Base-by-base conservation (phyloP, 30 jellyfish, hydroid and myxozoan species). In the Hydractinia echinata region DNA sequence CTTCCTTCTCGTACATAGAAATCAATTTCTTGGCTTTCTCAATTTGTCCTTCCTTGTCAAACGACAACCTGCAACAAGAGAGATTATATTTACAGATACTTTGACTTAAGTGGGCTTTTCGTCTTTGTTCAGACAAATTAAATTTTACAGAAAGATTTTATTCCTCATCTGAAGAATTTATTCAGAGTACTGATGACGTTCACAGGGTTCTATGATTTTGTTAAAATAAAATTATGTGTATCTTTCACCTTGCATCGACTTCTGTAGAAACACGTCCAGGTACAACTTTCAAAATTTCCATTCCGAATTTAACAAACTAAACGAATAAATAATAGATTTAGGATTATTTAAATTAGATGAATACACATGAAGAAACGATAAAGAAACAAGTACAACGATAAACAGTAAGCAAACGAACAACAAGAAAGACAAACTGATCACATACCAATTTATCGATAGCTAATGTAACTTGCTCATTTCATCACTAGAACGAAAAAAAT, bases 181-280 rank as follows among this genome's bases (percentile, higher is more conserved):
- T 30, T 30, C 44, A 2, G 44, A 30, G 44, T 30, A 58, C 69
- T 11, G 69, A 58, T 11, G 19, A 58, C 15, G 69, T 58, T 13
- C 18, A 11, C 51, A 39, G 79, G 54, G 11, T 73, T 50, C 19
- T 19, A n/a, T 14, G 14, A 10, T 88, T n/a, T n/a, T n/a, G n/a
- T n/a, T n/a, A n/a, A n/a, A n/a, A n/a, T n/a, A n/a, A n/a, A n/a
- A n/a, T n/a, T n/a, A n/a, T n/a, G n/a, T n/a, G n/a, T n/a, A n/a
- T n/a, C n/a, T n/a, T n/a, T 55, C 61, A 95, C 99, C 97, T 82
- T 73, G 99, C 99, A 81, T 95, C 99, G n/a, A 95, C 97, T 76
- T 95, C 99, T 16, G 99, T 89, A 18, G 99, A 95, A 4, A 95
- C 97, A 61, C 99, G 83, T 30, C 99, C 99, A 10, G 99, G 97